A percentile compares a stretch with the other conserved stretches of the same genome.
phyloP scores from a whole-genome alignment of 2,797 vertebrate species.

The Anniella stebbinsi region DNA sequence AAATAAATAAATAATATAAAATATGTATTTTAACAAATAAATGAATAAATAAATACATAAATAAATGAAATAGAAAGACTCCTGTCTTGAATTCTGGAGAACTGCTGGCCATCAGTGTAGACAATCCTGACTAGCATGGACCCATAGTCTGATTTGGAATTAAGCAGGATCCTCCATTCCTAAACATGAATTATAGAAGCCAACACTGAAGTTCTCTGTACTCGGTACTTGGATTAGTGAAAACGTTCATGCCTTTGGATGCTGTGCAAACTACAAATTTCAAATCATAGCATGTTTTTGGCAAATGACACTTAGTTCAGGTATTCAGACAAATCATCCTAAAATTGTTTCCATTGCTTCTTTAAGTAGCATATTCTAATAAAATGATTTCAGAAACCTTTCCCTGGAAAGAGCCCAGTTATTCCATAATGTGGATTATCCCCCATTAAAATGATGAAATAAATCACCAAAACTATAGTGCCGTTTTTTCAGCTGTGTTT shows the following conservation, averaged over 20 bases:
- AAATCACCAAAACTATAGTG: slow-evolving; percentile 42
- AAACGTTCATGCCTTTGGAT: not conserved
- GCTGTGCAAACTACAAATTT: not conserved
- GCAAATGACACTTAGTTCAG: slow-evolving; percentile 10
- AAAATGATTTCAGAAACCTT: slow-evolving; percentile 48
- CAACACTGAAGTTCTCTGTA: not conserved
- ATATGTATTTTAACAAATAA: not conserved
- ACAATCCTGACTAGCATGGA: not conserved
- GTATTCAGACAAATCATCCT: slow-evolving; percentile 26
- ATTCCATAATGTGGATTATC: slow-evolving; percentile 60
- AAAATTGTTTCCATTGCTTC: slow-evolving; percentile 17
- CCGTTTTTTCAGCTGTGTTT: slow-evolving; percentile 53
- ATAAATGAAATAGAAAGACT: not conserved
- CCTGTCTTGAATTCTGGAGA: too few relatives aligned
- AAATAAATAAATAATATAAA: too few relatives aligned
- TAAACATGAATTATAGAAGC: not conserved
- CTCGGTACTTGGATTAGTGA: not conserved
- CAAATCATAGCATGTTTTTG: not conserved
- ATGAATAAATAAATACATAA: too few relatives aligned
- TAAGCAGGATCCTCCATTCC: not conserved
- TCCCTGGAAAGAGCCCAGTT: slow-evolving; percentile 19
- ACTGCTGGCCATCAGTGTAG: not conserved
- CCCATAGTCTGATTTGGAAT: not conserved
- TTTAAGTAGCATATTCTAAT: slow-evolving; percentile 53
- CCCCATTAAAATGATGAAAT: slow-evolving; percentile 73